Evolutionary conservation across 2,113 vertebrate species (phyloP).

Genomic region (Motacilla alba): DNA sequence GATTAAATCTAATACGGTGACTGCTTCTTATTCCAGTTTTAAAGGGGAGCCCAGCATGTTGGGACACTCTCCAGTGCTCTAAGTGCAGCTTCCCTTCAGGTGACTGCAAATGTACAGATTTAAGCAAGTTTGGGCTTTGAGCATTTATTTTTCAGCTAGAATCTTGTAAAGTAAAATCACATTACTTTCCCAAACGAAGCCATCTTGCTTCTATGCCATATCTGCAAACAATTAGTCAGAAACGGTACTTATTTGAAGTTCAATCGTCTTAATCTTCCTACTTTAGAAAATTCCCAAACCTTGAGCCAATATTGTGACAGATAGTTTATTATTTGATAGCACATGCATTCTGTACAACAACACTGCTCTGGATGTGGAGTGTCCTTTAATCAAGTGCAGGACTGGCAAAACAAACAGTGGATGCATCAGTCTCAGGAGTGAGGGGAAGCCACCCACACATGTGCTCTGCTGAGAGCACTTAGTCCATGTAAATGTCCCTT

Average conservation of each 20-base stretch:
- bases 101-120: neutral
- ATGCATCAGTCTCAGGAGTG: neutral
- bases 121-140: neutral
- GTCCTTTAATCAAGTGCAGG: constrained; percentile 35
- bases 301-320: constrained; percentile 70
- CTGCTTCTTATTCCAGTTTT: neutral
- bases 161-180: neutral
- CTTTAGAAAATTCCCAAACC: constrained; percentile 74
- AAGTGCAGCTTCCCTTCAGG: neutral
- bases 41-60: neutral
- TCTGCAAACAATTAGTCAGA: constrained; percentile 83
- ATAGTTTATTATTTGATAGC: constrained; percentile 84
- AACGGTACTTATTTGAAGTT: constrained; percentile 75
- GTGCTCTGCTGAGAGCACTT: neutral
- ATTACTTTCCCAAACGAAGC: neutral
- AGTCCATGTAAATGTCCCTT: neutral
- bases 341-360: constrained; percentile 69
- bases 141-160: neutral
- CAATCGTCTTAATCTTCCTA: constrained; percentile 76
- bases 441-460: neutral
- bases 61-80: neutral
- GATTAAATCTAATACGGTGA: neutral
- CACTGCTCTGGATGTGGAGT: neutral
- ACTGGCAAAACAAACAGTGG: neutral
- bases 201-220: constrained; percentile 26